Base-by-base conservation (phyloP, 1,140 invertebrate genomes). In the Eufriesea mexicana region DNA sequence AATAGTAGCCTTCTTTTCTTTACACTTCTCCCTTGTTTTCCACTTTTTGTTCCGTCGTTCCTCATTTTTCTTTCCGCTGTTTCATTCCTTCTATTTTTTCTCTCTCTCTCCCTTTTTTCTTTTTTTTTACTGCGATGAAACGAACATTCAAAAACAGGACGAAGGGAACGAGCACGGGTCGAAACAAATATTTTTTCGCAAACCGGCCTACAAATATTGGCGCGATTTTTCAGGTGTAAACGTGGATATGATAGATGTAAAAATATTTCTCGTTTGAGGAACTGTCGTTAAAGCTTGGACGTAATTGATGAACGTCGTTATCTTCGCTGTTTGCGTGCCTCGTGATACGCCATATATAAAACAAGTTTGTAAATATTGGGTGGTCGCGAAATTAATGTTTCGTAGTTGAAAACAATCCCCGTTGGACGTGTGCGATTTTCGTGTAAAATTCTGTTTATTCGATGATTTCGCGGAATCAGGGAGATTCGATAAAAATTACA, bases 111-210 rank as follows among this genome's bases (percentile, higher is more conserved):
- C 2, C 1, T 9, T 14, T 49, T 47, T 47, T 67, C 12, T 45
- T 47, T 47, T 35, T 42, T 62, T 62, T 64, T 2, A 5, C 66
- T 35, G 18, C 16, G 12, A 51, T n/a, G n/a, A 54, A 67, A n/a
- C 57, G 59, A 83, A 78, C 47, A 61, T 84, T 71, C 67, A 67
- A 42, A 79, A 70, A 20, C 8, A 49, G 25, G 14, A 23, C 1
- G 8, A 47, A 28, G 12, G 6, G 20, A 45, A 45, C n/a, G 45
- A n/a, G 35, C 23, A 18, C n/a, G 45, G 0, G 18, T 10, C 9
- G 45, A 16, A 9, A 10, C 16, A 49, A 70, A 70, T 49, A 49
- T 25, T 70, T 70, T 35, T 49, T 49, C 23, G 66, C 20, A 5
- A 35, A n/a, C 42, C 35, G 42, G 42, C 23, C n/a, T 49, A 25